These are phyloP conservation scores for Halcyon malimbica DNA, from an alignment of 2,113 vertebrate species.

Conservation along the genomic window DNA sequence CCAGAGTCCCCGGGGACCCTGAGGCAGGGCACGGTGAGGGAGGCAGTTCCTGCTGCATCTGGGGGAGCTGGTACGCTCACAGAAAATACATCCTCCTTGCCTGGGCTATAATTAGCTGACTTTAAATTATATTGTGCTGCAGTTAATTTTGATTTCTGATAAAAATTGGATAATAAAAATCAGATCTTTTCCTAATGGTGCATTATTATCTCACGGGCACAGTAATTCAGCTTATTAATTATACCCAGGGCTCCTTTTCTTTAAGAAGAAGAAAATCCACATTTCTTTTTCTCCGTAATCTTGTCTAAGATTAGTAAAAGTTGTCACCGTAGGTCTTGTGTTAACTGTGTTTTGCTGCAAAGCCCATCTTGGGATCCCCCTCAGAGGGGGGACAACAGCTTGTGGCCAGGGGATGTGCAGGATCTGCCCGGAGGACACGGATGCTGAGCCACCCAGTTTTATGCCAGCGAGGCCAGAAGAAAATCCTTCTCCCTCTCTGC, in stretches of 20 bases:
- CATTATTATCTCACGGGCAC: slow-evolving; percentile 1
- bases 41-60: not conserved
- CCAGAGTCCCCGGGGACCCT: not conserved
- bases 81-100: not conserved
- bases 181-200: not conserved
- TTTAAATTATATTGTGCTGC: not conserved
- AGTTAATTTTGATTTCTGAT: slow-evolving; percentile 53
- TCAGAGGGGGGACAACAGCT: not conserved
- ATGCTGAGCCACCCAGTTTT: not conserved
- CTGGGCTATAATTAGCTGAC: not conserved
- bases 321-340: not conserved
- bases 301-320: not conserved
- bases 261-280: not conserved
- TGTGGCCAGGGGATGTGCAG: not conserved
- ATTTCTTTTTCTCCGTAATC: not conserved
- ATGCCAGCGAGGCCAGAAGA: fast-evolving
- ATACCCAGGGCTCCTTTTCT: not conserved
- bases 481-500: not conserved
- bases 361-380: not conserved
- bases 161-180: slow-evolving; percentile 41
- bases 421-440: not conserved
- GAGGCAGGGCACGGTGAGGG: not conserved
- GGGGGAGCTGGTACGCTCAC: not conserved
- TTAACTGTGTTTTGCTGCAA: not conserved
- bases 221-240: slow-evolving; percentile 1